A percentile compares a stretch with the other conserved stretches of the same genome.
Conservation (phyloP, 1,140 invertebrate genomes). For the Galleria mellonella region DNA sequence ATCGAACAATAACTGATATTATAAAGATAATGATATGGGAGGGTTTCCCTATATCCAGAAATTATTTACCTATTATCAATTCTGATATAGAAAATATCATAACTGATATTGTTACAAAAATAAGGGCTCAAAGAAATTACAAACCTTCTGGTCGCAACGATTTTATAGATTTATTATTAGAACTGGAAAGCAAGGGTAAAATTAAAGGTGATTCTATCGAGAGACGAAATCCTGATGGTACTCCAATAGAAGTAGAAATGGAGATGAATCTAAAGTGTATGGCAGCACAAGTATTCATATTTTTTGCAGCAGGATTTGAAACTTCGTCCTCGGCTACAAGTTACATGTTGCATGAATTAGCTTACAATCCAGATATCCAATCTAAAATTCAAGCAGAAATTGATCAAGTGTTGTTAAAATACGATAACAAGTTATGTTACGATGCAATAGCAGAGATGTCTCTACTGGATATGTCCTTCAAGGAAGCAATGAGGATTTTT, state of each 20-base stretch:
- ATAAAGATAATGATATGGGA: constrained; percentile 11
- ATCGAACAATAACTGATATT: background rate
- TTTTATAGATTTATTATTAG: constrained; percentile 74
- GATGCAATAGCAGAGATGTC: constrained; percentile 76
- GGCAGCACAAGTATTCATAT: constrained; percentile 70
- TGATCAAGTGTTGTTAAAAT: constrained; percentile 47
- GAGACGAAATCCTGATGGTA: constrained; percentile 37
- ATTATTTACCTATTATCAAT: constrained; percentile 5
- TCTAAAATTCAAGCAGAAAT: constrained; percentile 68
- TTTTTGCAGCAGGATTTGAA: constrained; percentile 74
- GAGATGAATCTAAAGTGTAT: constrained; percentile 40
- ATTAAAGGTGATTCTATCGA: constrained; percentile 42
- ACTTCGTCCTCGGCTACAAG: constrained; percentile 63
- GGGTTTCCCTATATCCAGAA: constrained; percentile 15
- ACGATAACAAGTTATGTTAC: constrained; percentile 73
- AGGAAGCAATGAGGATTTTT: constrained; percentile 56
- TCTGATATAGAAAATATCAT: constrained; percentile 46
- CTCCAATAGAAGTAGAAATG: constrained; percentile 21
- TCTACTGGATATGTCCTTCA: constrained; percentile 55
- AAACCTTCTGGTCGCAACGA: constrained; percentile 62
- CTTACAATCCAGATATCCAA: constrained; percentile 65
- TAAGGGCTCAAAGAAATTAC: constrained; percentile 58
- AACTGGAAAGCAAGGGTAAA: constrained; percentile 52
- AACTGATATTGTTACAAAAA: constrained; percentile 18
- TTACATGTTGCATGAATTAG: constrained; percentile 68